These are phyloP conservation scores for Naso thynnoides DNA, from an alignment of 2,797 vertebrate genomes.

Conservation along the genomic window DNA sequence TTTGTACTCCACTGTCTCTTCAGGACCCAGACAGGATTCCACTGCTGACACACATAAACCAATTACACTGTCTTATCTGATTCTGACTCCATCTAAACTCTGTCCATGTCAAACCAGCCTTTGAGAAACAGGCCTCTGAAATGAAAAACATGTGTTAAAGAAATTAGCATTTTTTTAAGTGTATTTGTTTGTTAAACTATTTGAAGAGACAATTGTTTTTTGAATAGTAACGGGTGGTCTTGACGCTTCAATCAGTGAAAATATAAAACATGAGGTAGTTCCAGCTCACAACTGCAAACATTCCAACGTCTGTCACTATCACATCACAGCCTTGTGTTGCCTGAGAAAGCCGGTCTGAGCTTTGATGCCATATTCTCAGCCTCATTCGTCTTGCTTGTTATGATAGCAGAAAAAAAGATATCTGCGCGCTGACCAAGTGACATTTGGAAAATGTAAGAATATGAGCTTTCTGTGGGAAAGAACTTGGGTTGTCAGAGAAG, in stretches of 20 bases:
- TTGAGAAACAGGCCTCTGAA: conserved; percentile 75
- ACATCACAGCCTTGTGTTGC: conserved; percentile 38
- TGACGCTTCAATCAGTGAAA: conserved; percentile 38
- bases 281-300: conserved; percentile 24
- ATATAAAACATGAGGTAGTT: conserved; percentile 49
- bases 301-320: conserved; percentile 50
- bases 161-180: conserved; percentile 73
- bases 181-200: conserved; percentile 69
- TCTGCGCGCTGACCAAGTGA: conserved; percentile 73
- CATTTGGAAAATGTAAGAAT: conserved; percentile 80
- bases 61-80: conserved; percentile 84
- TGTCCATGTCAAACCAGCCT: conserved; percentile 78
- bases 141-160: conserved; percentile 79
- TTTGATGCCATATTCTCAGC: conserved; percentile 70
- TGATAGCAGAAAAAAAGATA: conserved; percentile 74
- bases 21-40: conserved; percentile 79
- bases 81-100: conserved; percentile 77
- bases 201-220: conserved; percentile 72
- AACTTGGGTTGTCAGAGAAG: conserved; percentile 76
- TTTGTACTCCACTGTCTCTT: conserved; percentile 63
- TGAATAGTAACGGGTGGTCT: conserved; percentile 12
- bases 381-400: conserved; percentile 81
- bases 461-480: conserved; percentile 84
- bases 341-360: conserved; percentile 55
- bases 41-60: conserved; percentile 84